Percentiles rank a stretch among this genome's conserved stretches.
These are phyloP conservation scores for Orientallactaga bullata DNA, from an alignment of 2,113 vertebrate species.

Conservation along the genomic window DNA sequence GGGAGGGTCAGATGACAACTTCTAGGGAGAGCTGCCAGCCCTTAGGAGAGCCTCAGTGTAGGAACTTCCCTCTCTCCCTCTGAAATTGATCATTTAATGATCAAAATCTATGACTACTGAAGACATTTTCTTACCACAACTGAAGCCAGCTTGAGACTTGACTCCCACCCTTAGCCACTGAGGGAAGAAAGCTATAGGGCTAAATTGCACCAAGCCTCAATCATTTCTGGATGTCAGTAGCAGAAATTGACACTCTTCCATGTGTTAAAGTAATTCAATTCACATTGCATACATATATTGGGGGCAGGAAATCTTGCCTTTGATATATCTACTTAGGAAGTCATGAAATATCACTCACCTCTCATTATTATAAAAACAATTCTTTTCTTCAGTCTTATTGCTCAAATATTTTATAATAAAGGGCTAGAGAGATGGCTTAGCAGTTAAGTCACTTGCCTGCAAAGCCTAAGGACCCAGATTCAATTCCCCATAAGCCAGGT, in stretches of 20 bases:
- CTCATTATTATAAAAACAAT: not conserved
- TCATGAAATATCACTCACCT: not conserved
- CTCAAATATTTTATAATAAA: conserved; percentile 12
- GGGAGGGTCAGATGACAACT: not conserved
- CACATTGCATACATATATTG: not conserved
- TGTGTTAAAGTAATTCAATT: not conserved
- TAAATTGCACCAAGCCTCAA: not conserved
- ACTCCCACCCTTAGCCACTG: accelerated
- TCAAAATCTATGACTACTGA: not conserved
- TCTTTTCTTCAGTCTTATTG: not conserved
- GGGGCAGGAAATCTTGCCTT: not conserved
- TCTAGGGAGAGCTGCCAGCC: not conserved
- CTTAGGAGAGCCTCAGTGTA: not conserved
- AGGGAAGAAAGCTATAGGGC: not conserved
- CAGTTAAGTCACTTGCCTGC: no score
- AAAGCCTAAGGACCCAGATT: no score
- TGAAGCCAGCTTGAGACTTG: not conserved
- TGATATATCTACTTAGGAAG: conserved; percentile 21
- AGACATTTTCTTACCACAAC: not conserved
- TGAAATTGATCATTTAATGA: not conserved
- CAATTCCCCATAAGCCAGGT: no score
- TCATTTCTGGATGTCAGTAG: not conserved
- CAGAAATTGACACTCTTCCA: not conserved
- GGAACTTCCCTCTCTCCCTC: not conserved
- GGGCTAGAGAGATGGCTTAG: no score